Evolutionary conservation across 1,140 invertebrate species (phyloP).

Genomic region (Drosophila serrata): DNA sequence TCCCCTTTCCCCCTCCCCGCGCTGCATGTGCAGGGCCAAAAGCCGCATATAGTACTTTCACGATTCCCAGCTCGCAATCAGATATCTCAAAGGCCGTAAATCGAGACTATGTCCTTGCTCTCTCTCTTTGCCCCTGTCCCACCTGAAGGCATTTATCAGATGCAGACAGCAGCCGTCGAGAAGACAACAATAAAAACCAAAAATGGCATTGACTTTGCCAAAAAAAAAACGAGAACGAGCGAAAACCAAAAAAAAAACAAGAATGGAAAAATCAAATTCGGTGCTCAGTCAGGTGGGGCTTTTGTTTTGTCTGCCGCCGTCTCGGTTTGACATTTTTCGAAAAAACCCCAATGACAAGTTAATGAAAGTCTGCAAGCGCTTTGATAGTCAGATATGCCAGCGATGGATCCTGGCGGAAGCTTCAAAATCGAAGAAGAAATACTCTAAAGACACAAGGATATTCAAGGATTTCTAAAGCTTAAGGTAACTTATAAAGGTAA

Average conservation of each 20-base stretch:
- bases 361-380: constrained; percentile 68
- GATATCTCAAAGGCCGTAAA: constrained; percentile 74
- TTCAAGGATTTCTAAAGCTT: neutral
- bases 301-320: constrained; percentile 61
- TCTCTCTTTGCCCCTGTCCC: constrained; percentile 20
- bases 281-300: constrained; percentile 53
- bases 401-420: constrained; percentile 8
- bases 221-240: constrained; percentile 31
- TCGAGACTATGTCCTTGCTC: constrained; percentile 50
- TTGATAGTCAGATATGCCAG: constrained; percentile 32
- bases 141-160: constrained; percentile 76
- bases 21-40: constrained; percentile 29
- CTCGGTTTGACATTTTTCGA: constrained; percentile 60
- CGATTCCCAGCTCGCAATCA: constrained; percentile 14
- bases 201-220: constrained; percentile 48
- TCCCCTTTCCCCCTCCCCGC: constrained; percentile 4
- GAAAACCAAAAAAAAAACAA: constrained; percentile 2
- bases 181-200: constrained; percentile 33
- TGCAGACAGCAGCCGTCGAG: constrained; percentile 56
- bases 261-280: constrained; percentile 5
- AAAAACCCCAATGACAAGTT: constrained; percentile 71
- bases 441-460: neutral
- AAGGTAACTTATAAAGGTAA: too few species aligned
- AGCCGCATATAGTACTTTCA: constrained; percentile 10
- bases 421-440: constrained; percentile 1